A percentile compares a stretch with the other conserved stretches of the same genome.
Evolutionary conservation across 2,888 invertebrate species (phyloP).

Genomic region (Labia minor): DNA sequence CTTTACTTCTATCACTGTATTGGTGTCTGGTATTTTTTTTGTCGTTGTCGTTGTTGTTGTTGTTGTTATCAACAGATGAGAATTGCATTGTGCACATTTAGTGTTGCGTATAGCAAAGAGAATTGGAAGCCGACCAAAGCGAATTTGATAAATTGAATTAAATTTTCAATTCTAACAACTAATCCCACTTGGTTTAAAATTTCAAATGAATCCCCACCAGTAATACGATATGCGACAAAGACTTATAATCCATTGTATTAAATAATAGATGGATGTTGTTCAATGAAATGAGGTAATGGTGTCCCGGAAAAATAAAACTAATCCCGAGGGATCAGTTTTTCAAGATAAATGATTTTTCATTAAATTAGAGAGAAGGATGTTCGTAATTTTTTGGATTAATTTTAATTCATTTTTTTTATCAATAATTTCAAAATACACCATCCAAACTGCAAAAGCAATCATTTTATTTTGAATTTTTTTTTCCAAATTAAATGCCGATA

Average conservation of each 20-base stretch:
- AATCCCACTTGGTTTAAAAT: constrained; percentile 13
- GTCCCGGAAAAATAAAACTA: no score
- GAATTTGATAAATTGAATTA: constrained; percentile 13
- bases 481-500: no score
- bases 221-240: constrained; percentile 13
- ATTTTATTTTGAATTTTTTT: no score
- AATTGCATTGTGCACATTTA: constrained; percentile 1
- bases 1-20: background rate
- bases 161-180: constrained; percentile 13
- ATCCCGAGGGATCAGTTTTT: no score
- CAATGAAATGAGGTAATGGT: constrained; percentile 3
- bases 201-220: constrained; percentile 4
- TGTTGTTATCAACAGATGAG: background rate
- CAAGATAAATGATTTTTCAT: no score
- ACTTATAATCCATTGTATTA: constrained; percentile 13
- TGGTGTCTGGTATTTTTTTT: background rate
- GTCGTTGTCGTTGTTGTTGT: no score
- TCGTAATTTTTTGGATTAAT: no score
- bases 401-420: no score
- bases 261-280: constrained; percentile 13
- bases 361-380: no score
- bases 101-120: constrained; percentile 2
- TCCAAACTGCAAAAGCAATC: no score
- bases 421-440: no score
- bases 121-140: background rate